Base-by-base conservation (phyloP, 2,113 vertebrate species). In the Tenrec ecaudatus region DNA sequence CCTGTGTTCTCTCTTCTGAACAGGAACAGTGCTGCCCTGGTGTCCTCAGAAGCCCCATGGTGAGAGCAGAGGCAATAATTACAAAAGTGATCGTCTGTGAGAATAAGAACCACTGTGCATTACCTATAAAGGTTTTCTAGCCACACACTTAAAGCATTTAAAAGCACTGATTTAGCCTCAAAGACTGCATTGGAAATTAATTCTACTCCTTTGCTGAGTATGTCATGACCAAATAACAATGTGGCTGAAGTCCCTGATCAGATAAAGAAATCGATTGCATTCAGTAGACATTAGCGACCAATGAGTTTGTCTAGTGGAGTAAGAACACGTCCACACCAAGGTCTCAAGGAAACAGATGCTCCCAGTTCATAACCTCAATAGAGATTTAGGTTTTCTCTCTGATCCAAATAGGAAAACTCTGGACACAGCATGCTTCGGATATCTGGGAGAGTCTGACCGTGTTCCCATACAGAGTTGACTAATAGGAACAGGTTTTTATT, bases 401-500 rank as follows among this genome's bases (percentile, higher is more conserved):
- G 82, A 83, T 84, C 7, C 76, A 23, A 93, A 64, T n/a, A 82
- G 73, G 33, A 90, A 40, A 86, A 43, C 43, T 88, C 76, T 91
- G 60, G 71, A 77, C 15, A 71, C 8, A 66, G 22, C 38, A 77
- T 90, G 53, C 27, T 91, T 19, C 33, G 84, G 79, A 91, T 89
- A 88, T 92, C 81, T 89, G 90, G 79, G 76, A 81, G 77, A 75
- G 40, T 53, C 57, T 73, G 8, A 58, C 69, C 53, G 47, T 83
- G 66, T 69, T 91, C 69, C 75, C 95, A 95, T 92, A 94, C 96
- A 91, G 33, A 43, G 2, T 86, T 90, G 38, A 89, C 68, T 82
- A 85, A 40, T 27, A 25, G 29, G 57, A 88, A 27, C 23, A 40
- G 22, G 11, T 58, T 36, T 79, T 82, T 31, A 64, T 64, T 90